Conservation (phyloP, 2,113 vertebrate genomes). For the Syngnathus scovelli region DNA sequence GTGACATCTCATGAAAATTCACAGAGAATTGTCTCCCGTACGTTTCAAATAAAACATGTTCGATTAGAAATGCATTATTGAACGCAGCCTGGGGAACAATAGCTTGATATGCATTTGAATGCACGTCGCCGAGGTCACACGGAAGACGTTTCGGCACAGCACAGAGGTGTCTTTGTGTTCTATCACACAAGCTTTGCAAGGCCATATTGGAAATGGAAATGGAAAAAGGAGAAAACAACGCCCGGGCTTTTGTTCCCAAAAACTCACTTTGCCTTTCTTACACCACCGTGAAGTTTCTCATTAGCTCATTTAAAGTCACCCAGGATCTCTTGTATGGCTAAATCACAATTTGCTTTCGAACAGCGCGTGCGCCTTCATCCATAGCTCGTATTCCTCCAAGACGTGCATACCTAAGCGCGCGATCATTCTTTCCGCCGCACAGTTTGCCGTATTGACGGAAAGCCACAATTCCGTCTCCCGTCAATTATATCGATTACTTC, state of each 20-base stretch:
- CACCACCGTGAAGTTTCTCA: background rate
- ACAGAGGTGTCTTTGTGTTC: constrained; percentile 43
- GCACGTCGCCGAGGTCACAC: constrained; percentile 37
- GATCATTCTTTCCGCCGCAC: constrained; percentile 11
- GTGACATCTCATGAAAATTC: constrained; percentile 54
- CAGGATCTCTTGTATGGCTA: constrained; percentile 1
- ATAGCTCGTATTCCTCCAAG: constrained; percentile 18
- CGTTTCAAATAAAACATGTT: constrained; percentile 50
- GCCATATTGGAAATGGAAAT: constrained; percentile 48
- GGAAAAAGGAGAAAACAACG: constrained; percentile 35
- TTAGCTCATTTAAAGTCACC: constrained; percentile 1
- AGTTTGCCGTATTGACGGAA: constrained; percentile 53
- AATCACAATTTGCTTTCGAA: constrained; percentile 2
- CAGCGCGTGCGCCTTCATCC: background rate
- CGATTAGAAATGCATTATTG: constrained; percentile 50
- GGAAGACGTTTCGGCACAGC: constrained; percentile 20
- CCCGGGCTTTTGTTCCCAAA: constrained; percentile 34
- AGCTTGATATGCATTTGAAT: constrained; percentile 61
- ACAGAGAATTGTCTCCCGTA: constrained; percentile 18
- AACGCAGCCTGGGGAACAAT: constrained; percentile 42
- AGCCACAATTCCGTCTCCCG: constrained; percentile 49
- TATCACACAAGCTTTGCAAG: constrained; percentile 40
- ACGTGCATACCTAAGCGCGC: constrained; percentile 11
- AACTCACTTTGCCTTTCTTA: constrained; percentile 3
- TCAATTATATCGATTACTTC: constrained; percentile 75